Percentiles rank a stretch among this genome's conserved stretches.
These are phyloP conservation scores for Patiria pectinifera DNA, from an alignment of 53 echinoderm and acorn worm genomes.

Conservation along the genomic window DNA sequence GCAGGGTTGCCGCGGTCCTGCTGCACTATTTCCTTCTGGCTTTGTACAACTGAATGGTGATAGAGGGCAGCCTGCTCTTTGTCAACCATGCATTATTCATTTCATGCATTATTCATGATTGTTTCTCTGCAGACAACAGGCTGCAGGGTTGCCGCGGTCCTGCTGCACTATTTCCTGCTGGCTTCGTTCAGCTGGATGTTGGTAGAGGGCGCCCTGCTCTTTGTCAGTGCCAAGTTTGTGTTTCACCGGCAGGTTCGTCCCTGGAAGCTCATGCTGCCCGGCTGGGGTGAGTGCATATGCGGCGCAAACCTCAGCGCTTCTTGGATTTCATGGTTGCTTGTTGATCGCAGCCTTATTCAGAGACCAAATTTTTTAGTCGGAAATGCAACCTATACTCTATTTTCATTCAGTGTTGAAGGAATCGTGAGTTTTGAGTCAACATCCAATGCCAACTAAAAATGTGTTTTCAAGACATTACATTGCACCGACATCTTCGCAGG, in stretches of 20 bases:
- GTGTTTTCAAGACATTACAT: too few relatives aligned
- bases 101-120: not conserved
- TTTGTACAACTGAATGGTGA: conserved; percentile 42
- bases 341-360: too few relatives aligned
- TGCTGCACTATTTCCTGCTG: conserved; percentile 51
- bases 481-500: too few relatives aligned
- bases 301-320: not conserved
- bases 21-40: conserved; percentile 52
- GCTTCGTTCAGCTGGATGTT: conserved; percentile 52
- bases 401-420: too few relatives aligned
- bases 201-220: conserved; percentile 41
- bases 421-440: too few relatives aligned
- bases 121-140: not conserved
- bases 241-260: not conserved
- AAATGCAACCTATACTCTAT: too few relatives aligned
- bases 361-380: too few relatives aligned
- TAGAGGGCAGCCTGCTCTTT: conserved; percentile 35
- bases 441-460: too few relatives aligned
- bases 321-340: not conserved
- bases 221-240: conserved; percentile 31
- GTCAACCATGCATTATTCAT: not conserved
- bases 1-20: conserved; percentile 22
- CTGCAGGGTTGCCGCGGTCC: conserved; percentile 32
- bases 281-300: not conserved
- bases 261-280: not conserved